These are phyloP conservation scores for Aphrophora alni DNA, from an alignment of 2,888 invertebrate species.

Conservation along the genomic window DNA sequence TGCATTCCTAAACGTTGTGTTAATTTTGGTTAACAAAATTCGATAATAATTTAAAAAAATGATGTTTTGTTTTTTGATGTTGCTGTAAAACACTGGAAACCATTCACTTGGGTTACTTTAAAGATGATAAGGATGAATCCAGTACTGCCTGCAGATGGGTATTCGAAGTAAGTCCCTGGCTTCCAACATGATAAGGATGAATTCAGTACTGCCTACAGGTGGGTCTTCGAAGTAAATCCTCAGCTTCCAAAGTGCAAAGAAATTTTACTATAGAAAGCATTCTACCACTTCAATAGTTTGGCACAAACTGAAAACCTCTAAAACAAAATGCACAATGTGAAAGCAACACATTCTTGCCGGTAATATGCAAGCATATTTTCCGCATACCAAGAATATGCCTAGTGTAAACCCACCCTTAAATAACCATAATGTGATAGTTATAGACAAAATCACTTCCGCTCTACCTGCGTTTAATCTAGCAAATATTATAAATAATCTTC, in stretches of 20 bases:
- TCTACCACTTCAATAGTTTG: neutral
- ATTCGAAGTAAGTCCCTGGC: neutral
- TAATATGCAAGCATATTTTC: too few species aligned
- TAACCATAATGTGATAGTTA: too few species aligned
- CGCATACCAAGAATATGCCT: too few species aligned
- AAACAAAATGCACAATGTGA: constrained; percentile 6
- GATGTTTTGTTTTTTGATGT: too few species aligned
- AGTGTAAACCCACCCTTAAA: too few species aligned
- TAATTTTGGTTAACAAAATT: too few species aligned
- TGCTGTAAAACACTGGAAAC: too few species aligned
- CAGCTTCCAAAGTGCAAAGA: constrained; percentile 11
- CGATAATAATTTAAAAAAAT: too few species aligned
- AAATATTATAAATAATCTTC: too few species aligned
- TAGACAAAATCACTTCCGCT: too few species aligned
- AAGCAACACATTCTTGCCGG: neutral
- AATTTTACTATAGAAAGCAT: neutral
- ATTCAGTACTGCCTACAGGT: constrained; percentile 12
- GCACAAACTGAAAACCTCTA: neutral
- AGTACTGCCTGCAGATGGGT: constrained; percentile 13
- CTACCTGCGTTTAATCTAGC: too few species aligned
- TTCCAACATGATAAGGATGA: constrained; percentile 1
- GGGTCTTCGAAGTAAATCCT: constrained; percentile 2
- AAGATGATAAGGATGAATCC: neutral
- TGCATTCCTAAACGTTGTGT: too few species aligned
- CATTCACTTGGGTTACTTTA: neutral